Evolutionary conservation across 2,113 vertebrate genomes (phyloP), one percentile per base, ranked within the genome.

Genomic region (Sclerurus mexicanus): DNA sequence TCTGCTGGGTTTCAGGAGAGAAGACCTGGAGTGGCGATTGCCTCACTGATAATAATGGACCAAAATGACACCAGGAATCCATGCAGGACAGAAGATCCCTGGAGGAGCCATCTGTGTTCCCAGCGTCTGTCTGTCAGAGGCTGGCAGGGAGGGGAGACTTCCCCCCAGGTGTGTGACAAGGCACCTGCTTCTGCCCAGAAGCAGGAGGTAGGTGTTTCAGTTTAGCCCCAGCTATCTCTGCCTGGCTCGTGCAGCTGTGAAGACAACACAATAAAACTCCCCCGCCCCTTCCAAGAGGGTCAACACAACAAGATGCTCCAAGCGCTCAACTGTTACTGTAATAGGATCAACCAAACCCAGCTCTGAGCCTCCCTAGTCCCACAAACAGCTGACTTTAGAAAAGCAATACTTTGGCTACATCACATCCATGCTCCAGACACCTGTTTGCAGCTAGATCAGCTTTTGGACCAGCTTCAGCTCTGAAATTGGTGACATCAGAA

Each of bases 101-200:
- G 14, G 31, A 49, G 22, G 37, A 68, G 62, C 21, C 2, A 2
- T 10, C 58, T 52, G 33, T 35, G 35, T 53, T 6, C 47, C 25
- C 7, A 2, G 15, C 8, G 8, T 14, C 27, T 16, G 1, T 27
- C n/a, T 68, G 47, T 24, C 22, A 1, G 2, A 80, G 44, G 35
- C 15, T 2, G 14, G 30, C 0, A 2, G 30, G 35, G 62, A 62
- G 30, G 23, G 27, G 19, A 55, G 3, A 35, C 20, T 63, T 23
- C 4, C 3, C 13, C 21, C 39, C 7, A 12, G 7, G 25, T 14
- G 39, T 3, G 1, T 9, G 2, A 40, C 0, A 4, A 85, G 20
- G 5, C 9, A 59, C 5, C 4, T 55, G 12, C 16, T 80, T 80
- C 81, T 81, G 33, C 44, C 59, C 5, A 2, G 30, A 12, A 62